Conservation (phyloP, 2,797 vertebrate genomes). For the Amblyraja radiata region DNA sequence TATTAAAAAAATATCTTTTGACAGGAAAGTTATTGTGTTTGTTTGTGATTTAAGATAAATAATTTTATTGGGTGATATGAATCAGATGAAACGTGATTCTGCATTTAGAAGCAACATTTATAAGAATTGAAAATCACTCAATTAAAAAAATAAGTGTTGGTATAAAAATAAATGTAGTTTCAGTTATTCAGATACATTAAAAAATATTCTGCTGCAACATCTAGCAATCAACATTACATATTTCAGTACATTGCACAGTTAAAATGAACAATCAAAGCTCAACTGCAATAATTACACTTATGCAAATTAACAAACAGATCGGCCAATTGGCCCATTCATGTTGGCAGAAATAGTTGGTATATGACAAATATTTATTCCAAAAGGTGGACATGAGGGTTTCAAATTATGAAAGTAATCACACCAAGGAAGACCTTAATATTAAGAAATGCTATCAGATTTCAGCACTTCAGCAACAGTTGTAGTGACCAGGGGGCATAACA, state of each 20-base stretch:
- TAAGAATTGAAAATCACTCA: not conserved
- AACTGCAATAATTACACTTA: conserved; percentile 10
- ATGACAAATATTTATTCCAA: not conserved
- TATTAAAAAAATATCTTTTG: too few relatives aligned
- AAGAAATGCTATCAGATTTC: not conserved
- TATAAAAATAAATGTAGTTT: not conserved
- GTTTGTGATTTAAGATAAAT: not conserved
- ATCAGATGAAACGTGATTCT: conserved; percentile 9
- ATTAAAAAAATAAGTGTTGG: not conserved
- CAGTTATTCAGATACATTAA: not conserved
- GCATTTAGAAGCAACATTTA: not conserved
- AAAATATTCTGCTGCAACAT: too few relatives aligned
- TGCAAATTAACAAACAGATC: not conserved
- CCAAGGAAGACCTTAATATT: too few relatives aligned
- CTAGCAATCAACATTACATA: not conserved
- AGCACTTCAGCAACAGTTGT: not conserved
- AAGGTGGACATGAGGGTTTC: not conserved
- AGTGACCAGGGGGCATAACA: not conserved
- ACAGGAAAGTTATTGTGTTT: not conserved
- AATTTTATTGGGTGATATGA: conserved; percentile 12
- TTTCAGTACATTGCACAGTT: not conserved
- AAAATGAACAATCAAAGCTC: not conserved
- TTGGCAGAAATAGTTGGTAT: not conserved
- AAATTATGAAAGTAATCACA: not conserved
- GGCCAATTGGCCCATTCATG: not conserved